Conservation (phyloP, 2,888 invertebrate species). For the Celastrina argiolus region DNA sequence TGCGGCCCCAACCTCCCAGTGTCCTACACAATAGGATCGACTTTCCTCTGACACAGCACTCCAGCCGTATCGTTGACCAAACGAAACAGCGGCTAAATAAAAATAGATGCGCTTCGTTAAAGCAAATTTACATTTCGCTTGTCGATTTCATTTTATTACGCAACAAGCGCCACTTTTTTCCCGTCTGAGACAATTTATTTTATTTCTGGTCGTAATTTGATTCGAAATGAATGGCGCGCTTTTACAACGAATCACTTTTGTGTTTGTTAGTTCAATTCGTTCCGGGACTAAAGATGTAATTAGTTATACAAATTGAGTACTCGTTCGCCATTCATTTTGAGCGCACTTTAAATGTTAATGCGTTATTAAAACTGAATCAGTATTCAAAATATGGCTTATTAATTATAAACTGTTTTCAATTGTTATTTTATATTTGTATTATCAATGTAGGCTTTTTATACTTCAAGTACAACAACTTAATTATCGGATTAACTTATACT, state of each 20-base stretch:
- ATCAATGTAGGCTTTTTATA: too few relatives aligned
- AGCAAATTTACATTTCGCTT: constrained; percentile 66
- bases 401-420: neutral
- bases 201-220: constrained; percentile 44
- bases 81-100: constrained; percentile 44
- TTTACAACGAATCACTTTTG: constrained; percentile 15
- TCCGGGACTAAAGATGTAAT: constrained; percentile 10
- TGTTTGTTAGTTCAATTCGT: constrained; percentile 19
- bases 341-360: neutral
- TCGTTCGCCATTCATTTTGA: neutral
- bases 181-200: constrained; percentile 36
- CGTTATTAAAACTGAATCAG: neutral
- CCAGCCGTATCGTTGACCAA: constrained; percentile 35
- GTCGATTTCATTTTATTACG: constrained; percentile 53
- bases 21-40: constrained; percentile 32
- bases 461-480: too few relatives aligned
- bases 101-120: constrained; percentile 66
- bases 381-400: neutral
- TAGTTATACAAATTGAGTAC: constrained; percentile 10
- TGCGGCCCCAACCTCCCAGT: constrained; percentile 24
- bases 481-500: too few relatives aligned
- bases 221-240: constrained; percentile 38
- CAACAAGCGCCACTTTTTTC: constrained; percentile 44
- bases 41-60: constrained; percentile 23
- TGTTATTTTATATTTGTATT: too few relatives aligned